Percentiles rank a stretch among this genome's conserved stretches.
These are phyloP conservation scores for Calidris pugnax DNA, from an alignment of 2,113 vertebrate species.

Conservation along the genomic window DNA sequence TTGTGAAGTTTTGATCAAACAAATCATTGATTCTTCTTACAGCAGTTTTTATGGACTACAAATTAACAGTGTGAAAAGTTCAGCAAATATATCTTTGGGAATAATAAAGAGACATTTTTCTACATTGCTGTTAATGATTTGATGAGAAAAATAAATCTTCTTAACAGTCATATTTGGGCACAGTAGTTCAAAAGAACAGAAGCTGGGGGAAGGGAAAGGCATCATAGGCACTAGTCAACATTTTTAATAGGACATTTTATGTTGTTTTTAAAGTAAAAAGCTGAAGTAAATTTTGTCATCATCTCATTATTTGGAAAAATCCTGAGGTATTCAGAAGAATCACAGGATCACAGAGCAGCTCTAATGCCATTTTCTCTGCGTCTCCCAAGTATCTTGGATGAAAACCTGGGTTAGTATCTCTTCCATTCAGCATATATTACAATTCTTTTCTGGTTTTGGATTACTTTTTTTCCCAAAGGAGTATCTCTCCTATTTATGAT, in stretches of 20 bases:
- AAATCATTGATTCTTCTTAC: neutral
- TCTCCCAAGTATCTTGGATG: neutral
- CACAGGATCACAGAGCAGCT: neutral
- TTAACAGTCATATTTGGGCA: neutral
- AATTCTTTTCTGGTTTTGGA: neutral
- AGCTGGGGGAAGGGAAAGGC: neutral
- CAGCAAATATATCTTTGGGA: neutral
- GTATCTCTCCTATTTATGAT: neutral
- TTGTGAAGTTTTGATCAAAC: neutral
- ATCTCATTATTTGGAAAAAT: neutral
- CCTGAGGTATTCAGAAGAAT: neutral
- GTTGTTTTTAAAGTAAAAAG: neutral
- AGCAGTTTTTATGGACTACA: neutral
- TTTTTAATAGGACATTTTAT: neutral
- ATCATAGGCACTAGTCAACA: neutral
- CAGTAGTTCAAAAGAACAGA: neutral
- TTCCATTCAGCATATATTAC: neutral
- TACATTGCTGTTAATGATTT: neutral
- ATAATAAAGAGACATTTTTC: neutral
- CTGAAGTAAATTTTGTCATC: neutral
- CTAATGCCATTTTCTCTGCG: neutral
- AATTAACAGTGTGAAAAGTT: constrained; percentile 35
- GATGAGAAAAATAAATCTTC: neutral
- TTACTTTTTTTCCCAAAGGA: neutral
- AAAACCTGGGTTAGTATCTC: neutral